Base-by-base conservation (phyloP, 1,140 invertebrate genomes). In the Branchinecta lynchi region DNA sequence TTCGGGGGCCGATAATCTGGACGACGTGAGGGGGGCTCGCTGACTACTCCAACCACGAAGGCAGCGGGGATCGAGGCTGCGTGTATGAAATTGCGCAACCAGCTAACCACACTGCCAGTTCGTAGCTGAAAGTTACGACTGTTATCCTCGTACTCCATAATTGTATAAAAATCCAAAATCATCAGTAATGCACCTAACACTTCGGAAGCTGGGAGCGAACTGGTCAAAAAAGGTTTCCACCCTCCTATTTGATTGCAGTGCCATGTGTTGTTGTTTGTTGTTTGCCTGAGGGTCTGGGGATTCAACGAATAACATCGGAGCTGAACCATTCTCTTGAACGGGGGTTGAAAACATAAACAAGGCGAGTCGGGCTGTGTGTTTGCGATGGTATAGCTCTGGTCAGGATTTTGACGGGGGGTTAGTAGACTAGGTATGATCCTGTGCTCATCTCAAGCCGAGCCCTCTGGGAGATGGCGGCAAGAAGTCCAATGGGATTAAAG, bases 21-120 rank as follows among this genome's bases (percentile, higher is more conserved):
- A 60, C 32, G 32, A 6, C 51, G 51, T 60, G 17, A 60, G 17
- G 17, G 51, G 17, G 17, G 17, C 12, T 60, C 6, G 12, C 12
- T 60, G 17, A 60, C 17, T 60, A 60, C 17, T 60, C 51, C 51
- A 60, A 12, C 51, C 51, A 60, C 17, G 17, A 60, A 20, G 17
- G 51, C 12, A 12, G 17, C 12, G 51, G 17, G 12, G 51, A 20
- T 12, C 17, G 51, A 60, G 51, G 51, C 51, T 60, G 51, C 51
- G 51, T 60, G 1, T 60, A 60, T 60, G 32, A 32, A 32, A 3
- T 20, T 20, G 17, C 51, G 51, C 51, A 60, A 60, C 51, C 51
- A 60, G 51, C 51, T 60, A 60, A 60, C 51, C 51, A 60, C 51
- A 60, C 51, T 60, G 51, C 51, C 51, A 60, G 3, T 20, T 60